Evolutionary conservation across 1,140 invertebrate species (phyloP).

Genomic region (Eumaeus atala): DNA sequence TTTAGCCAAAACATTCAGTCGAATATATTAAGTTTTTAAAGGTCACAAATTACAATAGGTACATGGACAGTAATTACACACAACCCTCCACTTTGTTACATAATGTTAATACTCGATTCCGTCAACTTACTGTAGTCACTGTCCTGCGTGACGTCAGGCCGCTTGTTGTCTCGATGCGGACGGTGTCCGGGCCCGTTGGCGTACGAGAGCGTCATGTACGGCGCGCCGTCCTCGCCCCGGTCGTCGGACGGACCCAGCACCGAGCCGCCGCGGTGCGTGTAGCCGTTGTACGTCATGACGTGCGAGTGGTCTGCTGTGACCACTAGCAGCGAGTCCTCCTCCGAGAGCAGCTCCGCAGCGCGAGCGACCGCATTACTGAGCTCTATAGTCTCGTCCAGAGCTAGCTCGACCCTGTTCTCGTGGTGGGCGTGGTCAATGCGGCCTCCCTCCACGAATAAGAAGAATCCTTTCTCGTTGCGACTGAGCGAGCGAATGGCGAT

Average conservation of each 20-base stretch:
- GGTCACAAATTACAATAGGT: too few species aligned
- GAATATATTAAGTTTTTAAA: too few species aligned
- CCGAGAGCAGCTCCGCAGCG: constrained; percentile 70
- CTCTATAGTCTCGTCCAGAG: constrained; percentile 78
- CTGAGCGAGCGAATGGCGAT: constrained; percentile 86
- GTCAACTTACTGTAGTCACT: constrained; percentile 53
- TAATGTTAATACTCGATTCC: not conserved
- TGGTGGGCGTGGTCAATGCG: constrained; percentile 91
- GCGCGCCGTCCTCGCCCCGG: constrained; percentile 60
- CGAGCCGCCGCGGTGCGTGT: constrained; percentile 75
- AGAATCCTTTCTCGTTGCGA: constrained; percentile 87
- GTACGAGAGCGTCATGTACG: constrained; percentile 84
- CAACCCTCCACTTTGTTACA: too few species aligned
- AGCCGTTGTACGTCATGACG: constrained; percentile 78
- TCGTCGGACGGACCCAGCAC: constrained; percentile 72
- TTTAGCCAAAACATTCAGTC: too few species aligned
- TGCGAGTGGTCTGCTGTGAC: constrained; percentile 83
- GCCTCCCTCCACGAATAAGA: constrained; percentile 91
- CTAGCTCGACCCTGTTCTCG: constrained; percentile 79
- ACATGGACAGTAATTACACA: too few species aligned
- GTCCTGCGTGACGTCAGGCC: constrained; percentile 58
- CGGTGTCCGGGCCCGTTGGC: constrained; percentile 83
- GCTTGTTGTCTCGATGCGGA: constrained; percentile 33
- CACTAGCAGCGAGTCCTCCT: constrained; percentile 78
- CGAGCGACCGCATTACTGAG: constrained; percentile 66